Evolutionary conservation across 2,797 vertebrate species (phyloP).

Genomic region (Anniella stebbinsi): DNA sequence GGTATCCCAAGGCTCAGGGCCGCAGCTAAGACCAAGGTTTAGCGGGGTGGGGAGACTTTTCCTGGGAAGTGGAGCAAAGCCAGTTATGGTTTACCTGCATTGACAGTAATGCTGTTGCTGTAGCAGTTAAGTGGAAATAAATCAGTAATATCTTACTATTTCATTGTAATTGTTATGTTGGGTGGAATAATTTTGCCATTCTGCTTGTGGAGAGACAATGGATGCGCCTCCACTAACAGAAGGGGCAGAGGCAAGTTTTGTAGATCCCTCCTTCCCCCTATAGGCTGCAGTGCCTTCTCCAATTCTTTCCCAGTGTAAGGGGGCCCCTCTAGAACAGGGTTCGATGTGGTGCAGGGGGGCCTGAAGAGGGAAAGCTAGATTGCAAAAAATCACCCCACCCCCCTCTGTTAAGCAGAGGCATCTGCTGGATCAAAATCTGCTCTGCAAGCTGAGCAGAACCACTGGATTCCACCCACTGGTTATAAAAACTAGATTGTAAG

Average conservation of each 20-base stretch:
- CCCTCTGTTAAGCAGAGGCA: not conserved
- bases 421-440: not conserved
- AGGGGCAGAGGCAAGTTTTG: too few species aligned
- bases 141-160: not conserved
- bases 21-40: too few species aligned
- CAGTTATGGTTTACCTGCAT: not conserved
- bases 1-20: too few species aligned
- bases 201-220: not conserved
- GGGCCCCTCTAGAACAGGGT: not conserved
- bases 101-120: not conserved
- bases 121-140: not conserved
- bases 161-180: not conserved
- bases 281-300: not conserved
- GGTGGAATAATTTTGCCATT: not conserved
- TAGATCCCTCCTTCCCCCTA: too few species aligned
- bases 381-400: not conserved
- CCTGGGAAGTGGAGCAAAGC: not conserved
- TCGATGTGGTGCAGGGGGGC: not conserved
- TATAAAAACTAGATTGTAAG: not conserved
- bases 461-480: not conserved
- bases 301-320: not conserved
- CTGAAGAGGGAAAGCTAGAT: not conserved
- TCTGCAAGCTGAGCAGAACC: not conserved
- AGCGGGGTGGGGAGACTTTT: not conserved
- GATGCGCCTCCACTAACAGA: not conserved